Conservation (phyloP, 2,797 vertebrate species). For the Xyrichtys novacula region DNA sequence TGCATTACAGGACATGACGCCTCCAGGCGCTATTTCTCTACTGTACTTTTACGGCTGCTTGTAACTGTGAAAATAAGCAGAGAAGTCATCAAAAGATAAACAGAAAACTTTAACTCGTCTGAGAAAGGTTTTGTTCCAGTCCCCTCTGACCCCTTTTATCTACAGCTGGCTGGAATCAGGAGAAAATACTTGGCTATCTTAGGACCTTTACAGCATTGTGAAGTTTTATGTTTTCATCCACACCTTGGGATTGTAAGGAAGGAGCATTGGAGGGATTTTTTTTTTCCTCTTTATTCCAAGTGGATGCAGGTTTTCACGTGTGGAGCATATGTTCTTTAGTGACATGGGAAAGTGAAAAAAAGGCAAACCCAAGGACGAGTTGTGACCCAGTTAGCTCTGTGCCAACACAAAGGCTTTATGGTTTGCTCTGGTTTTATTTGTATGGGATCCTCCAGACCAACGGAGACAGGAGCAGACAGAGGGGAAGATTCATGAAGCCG, state of each 20-base stretch:
- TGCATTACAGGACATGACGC: constrained; percentile 36
- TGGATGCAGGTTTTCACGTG: constrained; percentile 5
- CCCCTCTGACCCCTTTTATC: constrained; percentile 35
- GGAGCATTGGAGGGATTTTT: background rate
- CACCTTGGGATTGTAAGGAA: background rate
- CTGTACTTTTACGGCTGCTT: constrained; percentile 31
- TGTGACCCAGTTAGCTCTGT: constrained; percentile 68
- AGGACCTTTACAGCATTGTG: background rate
- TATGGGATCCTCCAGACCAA: constrained; percentile 47
- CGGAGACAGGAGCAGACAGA: constrained; percentile 44
- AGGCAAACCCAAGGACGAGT: constrained; percentile 1
- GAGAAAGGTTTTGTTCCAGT: constrained; percentile 28
- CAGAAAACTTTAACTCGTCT: constrained; percentile 17
- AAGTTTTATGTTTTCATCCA: constrained; percentile 10
- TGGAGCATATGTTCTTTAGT: constrained; percentile 11
- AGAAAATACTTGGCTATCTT: background rate
- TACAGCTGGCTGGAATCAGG: constrained; percentile 12
- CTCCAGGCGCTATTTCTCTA: constrained; percentile 22
- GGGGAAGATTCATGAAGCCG: constrained; percentile 28
- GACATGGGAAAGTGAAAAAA: constrained; percentile 24
- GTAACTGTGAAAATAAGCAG: constrained; percentile 38
- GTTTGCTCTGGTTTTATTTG: constrained; percentile 60
- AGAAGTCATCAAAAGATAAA: constrained; percentile 28
- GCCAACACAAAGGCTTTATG: constrained; percentile 54
- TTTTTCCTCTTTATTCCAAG: background rate